phyloP scores from a whole-genome alignment of 2,888 invertebrate species.

The Drosophila antonietae region DNA sequence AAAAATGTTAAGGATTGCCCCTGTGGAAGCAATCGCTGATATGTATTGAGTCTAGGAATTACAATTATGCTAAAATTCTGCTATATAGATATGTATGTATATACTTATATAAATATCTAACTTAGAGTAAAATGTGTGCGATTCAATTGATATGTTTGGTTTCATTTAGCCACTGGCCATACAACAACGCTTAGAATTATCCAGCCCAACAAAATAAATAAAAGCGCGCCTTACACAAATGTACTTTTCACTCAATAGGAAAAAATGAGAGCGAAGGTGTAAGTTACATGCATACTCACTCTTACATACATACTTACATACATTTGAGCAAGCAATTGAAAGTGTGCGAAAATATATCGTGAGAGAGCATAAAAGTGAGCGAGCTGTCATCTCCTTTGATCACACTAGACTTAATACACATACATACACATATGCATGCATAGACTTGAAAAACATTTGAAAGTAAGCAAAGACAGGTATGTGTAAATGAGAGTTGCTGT shows the following conservation, averaged over 20 bases:
- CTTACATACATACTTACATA: not conserved
- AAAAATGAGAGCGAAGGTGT: not conserved
- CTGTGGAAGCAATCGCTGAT: slow-evolving; percentile 52
- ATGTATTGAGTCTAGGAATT: slow-evolving; percentile 51
- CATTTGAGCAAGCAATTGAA: not conserved
- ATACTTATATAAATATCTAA: slow-evolving; percentile 19
- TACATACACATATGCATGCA: not conserved
- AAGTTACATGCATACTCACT: not conserved
- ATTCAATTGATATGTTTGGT: slow-evolving; percentile 41
- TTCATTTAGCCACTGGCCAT: slow-evolving; percentile 24
- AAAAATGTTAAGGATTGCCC: slow-evolving; percentile 28
- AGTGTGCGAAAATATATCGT: not conserved
- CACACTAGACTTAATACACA: not conserved
- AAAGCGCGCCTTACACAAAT: no score
- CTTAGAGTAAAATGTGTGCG: slow-evolving; percentile 21
- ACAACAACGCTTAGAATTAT: slow-evolving; percentile 1
- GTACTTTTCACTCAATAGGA: not conserved
- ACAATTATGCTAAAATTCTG: slow-evolving; percentile 38
- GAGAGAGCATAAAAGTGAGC: not conserved
- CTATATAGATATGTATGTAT: slow-evolving; percentile 15
- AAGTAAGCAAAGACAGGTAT: not conserved
- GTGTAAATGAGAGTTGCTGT: not conserved
- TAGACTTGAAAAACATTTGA: not conserved
- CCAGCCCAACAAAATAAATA: not conserved
- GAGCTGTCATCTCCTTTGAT: not conserved